These are phyloP conservation scores for Troilus luridus DNA, from an alignment of 2,888 invertebrate species.

Conservation along the genomic window DNA sequence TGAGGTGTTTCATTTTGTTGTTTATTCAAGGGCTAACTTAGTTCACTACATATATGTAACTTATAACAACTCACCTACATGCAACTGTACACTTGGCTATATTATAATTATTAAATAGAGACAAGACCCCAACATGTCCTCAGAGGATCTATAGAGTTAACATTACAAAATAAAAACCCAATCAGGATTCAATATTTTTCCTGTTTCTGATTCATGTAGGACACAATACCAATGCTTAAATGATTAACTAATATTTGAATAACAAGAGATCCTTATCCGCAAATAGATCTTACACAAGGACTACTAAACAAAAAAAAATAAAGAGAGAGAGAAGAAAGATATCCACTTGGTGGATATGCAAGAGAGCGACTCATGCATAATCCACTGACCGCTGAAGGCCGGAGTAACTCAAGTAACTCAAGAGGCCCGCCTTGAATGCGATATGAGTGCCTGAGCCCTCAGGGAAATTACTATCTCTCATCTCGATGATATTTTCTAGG, in stretches of 20 bases:
- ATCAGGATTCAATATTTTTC: too few species aligned
- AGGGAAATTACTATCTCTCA: conserved; percentile 48
- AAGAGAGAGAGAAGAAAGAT: not conserved
- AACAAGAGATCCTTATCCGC: not conserved
- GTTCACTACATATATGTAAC: too few species aligned
- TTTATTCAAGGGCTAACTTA: too few species aligned
- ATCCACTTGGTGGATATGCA: not conserved
- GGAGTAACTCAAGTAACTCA: conserved; percentile 26
- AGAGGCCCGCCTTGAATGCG: conserved; percentile 12
- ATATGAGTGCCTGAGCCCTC: conserved; percentile 28
- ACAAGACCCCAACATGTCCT: too few species aligned
- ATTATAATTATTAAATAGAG: too few species aligned
- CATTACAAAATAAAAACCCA: too few species aligned
- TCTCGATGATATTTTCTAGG: conserved; percentile 10
- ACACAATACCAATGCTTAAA: not conserved
- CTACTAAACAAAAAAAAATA: not conserved
- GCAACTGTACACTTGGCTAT: too few species aligned
- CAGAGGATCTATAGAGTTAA: too few species aligned
- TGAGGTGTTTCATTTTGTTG: too few species aligned
- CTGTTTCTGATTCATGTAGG: not conserved
- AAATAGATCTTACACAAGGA: not conserved
- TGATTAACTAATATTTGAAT: not conserved
- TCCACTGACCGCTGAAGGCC: conserved; percentile 23
- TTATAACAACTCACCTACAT: too few species aligned
- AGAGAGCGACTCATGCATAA: conserved; percentile 26